phyloP scores from a whole-genome alignment of 2,888 invertebrate genomes.

The Phengaris arion region DNA sequence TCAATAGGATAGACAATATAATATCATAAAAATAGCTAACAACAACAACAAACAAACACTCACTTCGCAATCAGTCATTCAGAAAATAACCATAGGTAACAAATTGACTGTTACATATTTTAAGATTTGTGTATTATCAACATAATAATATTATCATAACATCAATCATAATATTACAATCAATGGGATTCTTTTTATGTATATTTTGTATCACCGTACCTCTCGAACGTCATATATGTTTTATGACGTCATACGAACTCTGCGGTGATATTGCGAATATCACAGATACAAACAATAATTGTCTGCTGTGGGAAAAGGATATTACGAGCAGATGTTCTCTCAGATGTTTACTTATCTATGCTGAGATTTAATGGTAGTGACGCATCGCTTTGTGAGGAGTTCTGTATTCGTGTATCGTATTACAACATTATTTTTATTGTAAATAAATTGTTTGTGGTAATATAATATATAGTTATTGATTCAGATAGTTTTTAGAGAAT shows the following conservation, averaged over 20 bases:
- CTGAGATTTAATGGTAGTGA: conserved; percentile 18
- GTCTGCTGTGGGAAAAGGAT: conserved; percentile 18
- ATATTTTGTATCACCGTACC: neutral
- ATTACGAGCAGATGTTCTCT: neutral
- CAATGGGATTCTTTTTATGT: neutral
- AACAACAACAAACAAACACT: no score
- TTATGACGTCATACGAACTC: neutral
- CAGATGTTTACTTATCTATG: conserved; percentile 11
- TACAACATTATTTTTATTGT: conserved; percentile 19
- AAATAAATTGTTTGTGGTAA: neutral
- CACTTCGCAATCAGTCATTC: neutral
- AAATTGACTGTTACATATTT: neutral
- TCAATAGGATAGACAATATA: no score
- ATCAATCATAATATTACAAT: neutral
- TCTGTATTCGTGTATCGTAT: conserved; percentile 16
- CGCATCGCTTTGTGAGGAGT: neutral
- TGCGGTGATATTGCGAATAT: conserved; percentile 18
- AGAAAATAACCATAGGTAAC: neutral
- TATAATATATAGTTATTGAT: neutral
- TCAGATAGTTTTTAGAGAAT: neutral
- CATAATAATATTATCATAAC: neutral
- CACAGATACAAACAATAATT: conserved; percentile 10
- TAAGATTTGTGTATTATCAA: neutral
- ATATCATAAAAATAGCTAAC: no score
- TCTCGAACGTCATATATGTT: conserved; percentile 4